phyloP scores from a whole-genome alignment of 2,888 invertebrate species.

The Acanthococcus lagerstroemiae region DNA sequence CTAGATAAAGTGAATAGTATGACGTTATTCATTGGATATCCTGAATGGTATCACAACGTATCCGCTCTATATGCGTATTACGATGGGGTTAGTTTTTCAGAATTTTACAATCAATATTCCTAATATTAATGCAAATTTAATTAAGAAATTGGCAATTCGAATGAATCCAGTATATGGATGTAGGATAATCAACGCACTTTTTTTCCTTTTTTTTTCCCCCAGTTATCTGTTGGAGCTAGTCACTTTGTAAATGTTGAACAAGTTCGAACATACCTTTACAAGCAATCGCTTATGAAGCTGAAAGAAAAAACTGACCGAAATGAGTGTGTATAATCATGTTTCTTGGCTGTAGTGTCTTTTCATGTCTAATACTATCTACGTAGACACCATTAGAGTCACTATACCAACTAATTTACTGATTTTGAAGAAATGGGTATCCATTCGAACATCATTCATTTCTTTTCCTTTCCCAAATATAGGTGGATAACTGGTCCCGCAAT shows the following conservation, averaged over 20 bases:
- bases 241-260: constrained; percentile 33
- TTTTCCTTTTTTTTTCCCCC: background rate
- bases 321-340: constrained; percentile 46
- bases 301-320: constrained; percentile 51
- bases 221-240: constrained; percentile 26
- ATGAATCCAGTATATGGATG: no score
- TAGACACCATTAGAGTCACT: no score
- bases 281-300: constrained; percentile 51
- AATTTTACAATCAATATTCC: background rate
- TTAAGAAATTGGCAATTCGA: background rate
- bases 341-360: no score
- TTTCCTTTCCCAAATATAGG: constrained; percentile 40
- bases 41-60: constrained; percentile 61
- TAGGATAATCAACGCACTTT: background rate
- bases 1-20: constrained; percentile 58
- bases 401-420: no score
- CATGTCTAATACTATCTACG: no score
- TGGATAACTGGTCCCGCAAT: constrained; percentile 62
- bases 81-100: constrained; percentile 47
- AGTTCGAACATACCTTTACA: constrained; percentile 26
- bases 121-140: no score
- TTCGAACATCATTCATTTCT: no score
- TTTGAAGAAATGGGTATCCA: no score
- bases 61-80: constrained; percentile 60
- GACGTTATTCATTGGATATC: constrained; percentile 69